phyloP scores from a whole-genome alignment of 2,888 invertebrate species.

The Acheta domesticus region DNA sequence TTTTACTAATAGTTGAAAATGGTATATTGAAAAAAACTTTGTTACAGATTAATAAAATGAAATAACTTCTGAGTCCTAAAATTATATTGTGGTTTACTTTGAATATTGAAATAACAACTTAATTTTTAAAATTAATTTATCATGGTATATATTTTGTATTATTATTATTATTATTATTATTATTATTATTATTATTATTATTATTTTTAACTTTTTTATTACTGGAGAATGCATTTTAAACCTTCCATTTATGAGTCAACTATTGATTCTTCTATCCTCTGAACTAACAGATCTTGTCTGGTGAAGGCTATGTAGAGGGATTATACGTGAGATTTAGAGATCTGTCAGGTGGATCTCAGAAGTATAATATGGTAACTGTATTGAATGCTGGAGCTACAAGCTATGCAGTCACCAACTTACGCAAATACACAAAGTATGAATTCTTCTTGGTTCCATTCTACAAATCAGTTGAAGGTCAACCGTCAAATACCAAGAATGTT shows the following conservation, averaged over 20 bases:
- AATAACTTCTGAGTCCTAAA: neutral
- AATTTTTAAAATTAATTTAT: neutral
- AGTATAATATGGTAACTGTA: conserved; percentile 68
- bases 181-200: too few relatives aligned
- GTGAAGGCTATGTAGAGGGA: conserved; percentile 61
- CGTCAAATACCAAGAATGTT: conserved; percentile 83
- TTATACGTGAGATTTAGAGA: conserved; percentile 68
- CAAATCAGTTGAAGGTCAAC: conserved; percentile 82
- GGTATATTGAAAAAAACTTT: too few relatives aligned
- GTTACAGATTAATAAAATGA: too few relatives aligned
- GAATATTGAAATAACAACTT: neutral
- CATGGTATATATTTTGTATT: too few relatives aligned
- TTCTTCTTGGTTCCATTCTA: conserved; percentile 90
- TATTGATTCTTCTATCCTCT: neutral
- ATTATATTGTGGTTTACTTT: neutral
- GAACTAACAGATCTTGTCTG: conserved; percentile 48
- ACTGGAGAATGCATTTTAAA: too few relatives aligned
- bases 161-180: too few relatives aligned
- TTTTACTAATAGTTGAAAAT: too few relatives aligned
- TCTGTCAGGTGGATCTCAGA: conserved; percentile 57
- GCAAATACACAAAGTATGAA: conserved; percentile 85
- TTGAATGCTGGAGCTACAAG: conserved; percentile 67
- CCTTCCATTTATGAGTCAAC: too few relatives aligned
- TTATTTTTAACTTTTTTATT: too few relatives aligned
- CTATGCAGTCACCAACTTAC: conserved; percentile 71